Conservation (phyloP, 2,113 vertebrate genomes). For the Lepus timidus region DNA sequence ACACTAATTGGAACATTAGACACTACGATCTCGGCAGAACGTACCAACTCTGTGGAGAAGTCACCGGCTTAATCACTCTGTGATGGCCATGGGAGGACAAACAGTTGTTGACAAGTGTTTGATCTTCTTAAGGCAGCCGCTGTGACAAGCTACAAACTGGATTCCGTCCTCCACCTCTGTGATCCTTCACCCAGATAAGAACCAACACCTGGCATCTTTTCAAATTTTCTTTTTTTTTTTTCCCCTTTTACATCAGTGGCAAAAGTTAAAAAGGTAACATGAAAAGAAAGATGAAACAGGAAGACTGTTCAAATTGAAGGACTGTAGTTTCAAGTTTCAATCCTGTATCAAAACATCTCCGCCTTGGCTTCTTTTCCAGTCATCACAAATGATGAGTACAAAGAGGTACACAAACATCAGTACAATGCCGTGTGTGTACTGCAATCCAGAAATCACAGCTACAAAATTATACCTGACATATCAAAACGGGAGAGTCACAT, state of each 20-base stretch:
- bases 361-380: slow-evolving; percentile 89
- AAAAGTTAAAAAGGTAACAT: slow-evolving; percentile 93
- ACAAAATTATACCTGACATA: slow-evolving; percentile 98
- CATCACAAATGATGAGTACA: slow-evolving; percentile 91
- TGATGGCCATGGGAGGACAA: slow-evolving; percentile 86
- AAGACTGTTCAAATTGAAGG: slow-evolving; percentile 92
- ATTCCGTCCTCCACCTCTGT: slow-evolving; percentile 88
- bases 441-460: slow-evolving; percentile 96
- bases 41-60: slow-evolving; percentile 66
- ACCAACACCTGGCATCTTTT: slow-evolving; percentile 91
- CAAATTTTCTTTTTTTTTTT: slow-evolving; percentile 87
- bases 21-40: slow-evolving; percentile 75
- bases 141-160: slow-evolving; percentile 86
- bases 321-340: slow-evolving; percentile 92
- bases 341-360: slow-evolving; percentile 91
- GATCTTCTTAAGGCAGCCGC: slow-evolving; percentile 87
- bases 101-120: slow-evolving; percentile 89
- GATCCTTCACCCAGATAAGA: slow-evolving; percentile 91
- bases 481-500: slow-evolving; percentile 95
- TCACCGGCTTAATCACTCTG: slow-evolving; percentile 83
- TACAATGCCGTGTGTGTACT: slow-evolving; percentile 90
- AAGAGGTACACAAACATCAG: slow-evolving; percentile 92
- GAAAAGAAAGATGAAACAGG: slow-evolving; percentile 93
- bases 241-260: slow-evolving; percentile 89
- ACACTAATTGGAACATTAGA: slow-evolving; percentile 83